Base-by-base conservation (phyloP, 2,113 vertebrate species). In the Notechis scutatus region DNA sequence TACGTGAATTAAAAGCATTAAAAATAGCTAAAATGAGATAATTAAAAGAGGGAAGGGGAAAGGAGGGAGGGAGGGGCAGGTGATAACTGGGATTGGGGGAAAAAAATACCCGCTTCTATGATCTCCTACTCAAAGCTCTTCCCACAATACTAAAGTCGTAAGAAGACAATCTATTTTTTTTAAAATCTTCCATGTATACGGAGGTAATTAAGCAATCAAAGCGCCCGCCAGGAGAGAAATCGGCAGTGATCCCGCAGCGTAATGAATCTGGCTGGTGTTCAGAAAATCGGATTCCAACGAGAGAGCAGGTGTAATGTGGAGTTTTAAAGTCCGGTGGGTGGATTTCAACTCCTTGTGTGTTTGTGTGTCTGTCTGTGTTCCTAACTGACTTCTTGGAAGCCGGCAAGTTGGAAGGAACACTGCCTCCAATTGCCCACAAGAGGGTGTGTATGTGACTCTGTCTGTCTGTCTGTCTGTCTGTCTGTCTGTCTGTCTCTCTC, bases 161-260 rank as follows among this genome's bases (percentile, higher is more conserved):
- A 87, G 90, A 88, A 91, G 12, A 88, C 59, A 88, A 94, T 92
- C n/a, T 0, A 23, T 85, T 88, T 88, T 52, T 52, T 52, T 52
- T 52, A 11, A 52, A 9, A 96, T 95, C 94, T 93, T 89, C 95
- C 95, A 94, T 93, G 92, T 47, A 93, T 87, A 87, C 93, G 39
- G 93, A 92, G 93, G 91, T 95, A 97, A 97, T 96, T 95, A 96
- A 94, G 94, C 95, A 89, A 95, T 96, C 96, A 92, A 95, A 94
- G 92, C 94, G 95, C 90, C 96, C 93, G 94, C 92, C 94, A 93
- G 96, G 94, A 92, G 95, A 96, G 95, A 96, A 96, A 95, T 3
- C 89, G 88, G 95, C 9, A 96, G 94, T 96, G 94, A 97, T 96
- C 96, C 95, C 95, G 88, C 92, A 81, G 94, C 87, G 55, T 95